phyloP scores from a whole-genome alignment of 2,888 invertebrate genomes.

The Apamea epomidion region DNA sequence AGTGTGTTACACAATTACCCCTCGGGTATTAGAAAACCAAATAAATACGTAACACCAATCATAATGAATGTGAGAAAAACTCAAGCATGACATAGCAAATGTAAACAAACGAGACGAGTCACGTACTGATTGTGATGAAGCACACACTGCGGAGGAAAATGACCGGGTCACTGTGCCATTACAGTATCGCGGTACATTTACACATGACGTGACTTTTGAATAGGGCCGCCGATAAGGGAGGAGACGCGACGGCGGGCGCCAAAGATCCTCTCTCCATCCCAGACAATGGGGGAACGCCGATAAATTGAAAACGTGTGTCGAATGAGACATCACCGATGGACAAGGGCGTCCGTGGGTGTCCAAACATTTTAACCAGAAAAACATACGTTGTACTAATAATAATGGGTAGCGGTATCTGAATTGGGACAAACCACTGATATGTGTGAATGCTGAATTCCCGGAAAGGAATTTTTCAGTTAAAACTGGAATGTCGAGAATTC shows the following conservation, averaged over 20 bases:
- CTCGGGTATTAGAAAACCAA: not conserved
- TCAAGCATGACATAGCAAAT: slow-evolving; percentile 26
- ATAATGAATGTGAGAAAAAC: slow-evolving; percentile 5
- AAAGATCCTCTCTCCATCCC: slow-evolving; percentile 67
- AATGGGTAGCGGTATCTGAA: slow-evolving; percentile 28
- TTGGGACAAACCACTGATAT: not conserved
- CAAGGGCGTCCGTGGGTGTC: slow-evolving; percentile 61
- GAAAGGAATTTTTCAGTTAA: not conserved
- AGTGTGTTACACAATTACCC: not conserved
- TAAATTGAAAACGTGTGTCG: slow-evolving; percentile 88
- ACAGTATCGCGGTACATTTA: slow-evolving; percentile 71
- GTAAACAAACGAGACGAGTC: slow-evolving; percentile 34
- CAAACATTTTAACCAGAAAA: slow-evolving; percentile 68
- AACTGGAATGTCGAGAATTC: not conserved
- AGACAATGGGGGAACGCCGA: slow-evolving; percentile 76
- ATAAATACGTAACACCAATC: slow-evolving; percentile 10
- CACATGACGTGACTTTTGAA: slow-evolving; percentile 79
- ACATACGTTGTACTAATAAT: no score
- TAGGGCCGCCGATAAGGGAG: slow-evolving; percentile 75
- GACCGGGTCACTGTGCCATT: slow-evolving; percentile 72
- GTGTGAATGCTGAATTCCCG: not conserved
- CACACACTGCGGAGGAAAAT: slow-evolving; percentile 42
- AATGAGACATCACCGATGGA: slow-evolving; percentile 75
- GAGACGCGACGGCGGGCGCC: slow-evolving; percentile 77
- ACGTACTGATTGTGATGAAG: slow-evolving; percentile 55